Evolutionary conservation across 2,113 vertebrate genomes (phyloP).

Genomic region (Arvicanthis niloticus): DNA sequence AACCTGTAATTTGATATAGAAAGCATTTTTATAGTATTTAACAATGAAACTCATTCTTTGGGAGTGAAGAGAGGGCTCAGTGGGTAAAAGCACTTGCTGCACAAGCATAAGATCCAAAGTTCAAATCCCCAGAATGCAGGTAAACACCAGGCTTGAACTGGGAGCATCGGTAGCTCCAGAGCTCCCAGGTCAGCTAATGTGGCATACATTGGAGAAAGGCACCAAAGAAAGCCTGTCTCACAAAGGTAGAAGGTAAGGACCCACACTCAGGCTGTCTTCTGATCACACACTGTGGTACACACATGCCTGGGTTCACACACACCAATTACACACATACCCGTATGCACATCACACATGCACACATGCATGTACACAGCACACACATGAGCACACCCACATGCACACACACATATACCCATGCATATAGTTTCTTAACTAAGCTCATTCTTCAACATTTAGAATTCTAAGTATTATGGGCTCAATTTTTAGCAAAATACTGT

Average conservation of each 20-base stretch:
- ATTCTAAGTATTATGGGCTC: conserved; percentile 45
- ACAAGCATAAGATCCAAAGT: neutral
- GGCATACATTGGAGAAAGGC: neutral
- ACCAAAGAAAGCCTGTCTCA: neutral
- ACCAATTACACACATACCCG: neutral
- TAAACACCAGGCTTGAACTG: neutral
- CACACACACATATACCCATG: neutral
- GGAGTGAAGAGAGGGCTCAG: neutral
- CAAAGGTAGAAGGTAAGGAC: neutral
- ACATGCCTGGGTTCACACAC: neutral
- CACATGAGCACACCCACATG: neutral
- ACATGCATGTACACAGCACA: neutral
- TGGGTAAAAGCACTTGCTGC: neutral
- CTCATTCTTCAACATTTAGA: conserved; percentile 38
- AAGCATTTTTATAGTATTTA: conserved; percentile 52
- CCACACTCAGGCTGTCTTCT: neutral
- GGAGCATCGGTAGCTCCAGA: neutral
- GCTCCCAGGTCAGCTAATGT: neutral
- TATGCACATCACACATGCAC: neutral
- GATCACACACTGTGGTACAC: neutral
- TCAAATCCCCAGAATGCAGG: neutral
- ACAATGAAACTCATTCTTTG: conserved; percentile 24
- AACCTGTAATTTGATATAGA: neutral
- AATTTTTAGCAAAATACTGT: conserved; percentile 54
- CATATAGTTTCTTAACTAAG: neutral